phyloP scores from a whole-genome alignment of 2,888 invertebrate species.

The Meandrusa payeni region DNA sequence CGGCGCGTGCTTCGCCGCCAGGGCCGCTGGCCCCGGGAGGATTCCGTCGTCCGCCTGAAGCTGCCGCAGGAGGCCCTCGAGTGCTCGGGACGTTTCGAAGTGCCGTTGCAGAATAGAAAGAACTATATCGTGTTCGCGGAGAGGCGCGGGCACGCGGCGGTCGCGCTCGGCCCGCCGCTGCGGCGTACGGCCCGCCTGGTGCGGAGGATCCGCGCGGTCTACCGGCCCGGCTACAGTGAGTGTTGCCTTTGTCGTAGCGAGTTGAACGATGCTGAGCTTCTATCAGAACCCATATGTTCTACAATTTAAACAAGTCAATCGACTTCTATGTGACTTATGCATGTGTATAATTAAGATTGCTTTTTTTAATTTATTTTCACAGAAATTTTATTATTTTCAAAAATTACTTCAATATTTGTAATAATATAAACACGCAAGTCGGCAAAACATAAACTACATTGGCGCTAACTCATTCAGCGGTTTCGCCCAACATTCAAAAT shows the following conservation, averaged over 20 bases:
- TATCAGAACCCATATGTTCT: too few relatives aligned
- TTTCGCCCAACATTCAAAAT: constrained; percentile 7
- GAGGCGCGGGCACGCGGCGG: constrained; percentile 65
- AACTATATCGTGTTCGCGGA: constrained; percentile 78
- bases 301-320: too few relatives aligned
- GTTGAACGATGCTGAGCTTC: too few relatives aligned
- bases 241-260: constrained; percentile 41
- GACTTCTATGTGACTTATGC: constrained; percentile 48
- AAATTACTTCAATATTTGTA: too few relatives aligned
- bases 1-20: constrained; percentile 63
- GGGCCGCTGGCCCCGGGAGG: constrained; percentile 69
- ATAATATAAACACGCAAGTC: too few relatives aligned
- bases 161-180: constrained; percentile 72
- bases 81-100: constrained; percentile 72
- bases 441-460: constrained; percentile 1
- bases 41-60: constrained; percentile 59
- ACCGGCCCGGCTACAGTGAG: constrained; percentile 76
- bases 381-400: too few relatives aligned
- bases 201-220: constrained; percentile 71
- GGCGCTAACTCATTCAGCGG: constrained; percentile 22
- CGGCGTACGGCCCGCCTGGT: constrained; percentile 65
- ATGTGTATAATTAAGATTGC: too few relatives aligned
- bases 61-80: constrained; percentile 51
- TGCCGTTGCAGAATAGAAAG: constrained; percentile 65
- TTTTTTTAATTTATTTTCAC: too few relatives aligned